phyloP scores from a whole-genome alignment of 2,888 invertebrate genomes.

The Lamproptera curius region DNA sequence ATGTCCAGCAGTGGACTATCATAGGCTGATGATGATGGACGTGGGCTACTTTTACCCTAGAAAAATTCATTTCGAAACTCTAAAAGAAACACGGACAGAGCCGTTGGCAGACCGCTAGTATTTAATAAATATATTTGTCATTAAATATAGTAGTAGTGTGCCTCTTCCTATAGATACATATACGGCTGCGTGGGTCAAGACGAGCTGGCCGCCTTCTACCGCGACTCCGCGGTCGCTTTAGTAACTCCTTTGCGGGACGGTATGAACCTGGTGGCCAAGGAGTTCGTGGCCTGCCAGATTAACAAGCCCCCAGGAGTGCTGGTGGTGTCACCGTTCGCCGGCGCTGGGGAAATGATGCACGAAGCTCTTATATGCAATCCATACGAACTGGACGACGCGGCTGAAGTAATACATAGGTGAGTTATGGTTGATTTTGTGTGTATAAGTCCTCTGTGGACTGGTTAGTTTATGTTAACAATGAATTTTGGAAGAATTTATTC shows the following conservation, averaged over 20 bases:
- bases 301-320: conserved; percentile 91
- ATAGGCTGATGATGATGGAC: too few relatives aligned
- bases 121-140: too few relatives aligned
- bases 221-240: conserved; percentile 91
- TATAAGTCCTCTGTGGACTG: too few relatives aligned
- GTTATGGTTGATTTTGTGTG: too few relatives aligned
- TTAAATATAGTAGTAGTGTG: too few relatives aligned
- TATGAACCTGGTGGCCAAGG: conserved; percentile 95
- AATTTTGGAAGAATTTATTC: too few relatives aligned
- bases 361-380: conserved; percentile 94
- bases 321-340: conserved; percentile 94
- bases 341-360: conserved; percentile 96
- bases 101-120: too few relatives aligned
- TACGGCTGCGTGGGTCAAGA: conserved; percentile 93
- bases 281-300: conserved; percentile 95
- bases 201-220: conserved; percentile 90
- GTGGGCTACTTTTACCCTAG: too few relatives aligned
- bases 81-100: too few relatives aligned
- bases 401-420: conserved; percentile 90
- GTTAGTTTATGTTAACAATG: too few relatives aligned
- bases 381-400: conserved; percentile 91
- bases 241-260: conserved; percentile 93
- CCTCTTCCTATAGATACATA: conserved; percentile 80
- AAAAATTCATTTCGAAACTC: too few relatives aligned
- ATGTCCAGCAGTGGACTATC: too few relatives aligned